Conservation (phyloP, 2,888 invertebrate genomes). For the Sarcophaga carnaria region DNA sequence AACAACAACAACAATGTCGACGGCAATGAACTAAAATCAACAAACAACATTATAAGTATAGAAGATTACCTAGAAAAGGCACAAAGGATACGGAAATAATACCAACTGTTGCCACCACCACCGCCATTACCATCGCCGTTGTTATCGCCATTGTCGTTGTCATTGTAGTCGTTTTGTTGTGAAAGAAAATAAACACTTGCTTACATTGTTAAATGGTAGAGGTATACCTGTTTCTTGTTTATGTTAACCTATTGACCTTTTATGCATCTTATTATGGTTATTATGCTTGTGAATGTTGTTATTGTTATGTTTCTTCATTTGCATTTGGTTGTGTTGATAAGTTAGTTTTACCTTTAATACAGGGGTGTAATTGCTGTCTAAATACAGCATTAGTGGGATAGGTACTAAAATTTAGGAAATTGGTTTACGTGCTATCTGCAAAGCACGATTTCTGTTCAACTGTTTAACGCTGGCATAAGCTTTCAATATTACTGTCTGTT, state of each 20-base stretch:
- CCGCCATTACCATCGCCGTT: background rate
- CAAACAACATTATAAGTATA: constrained; percentile 26
- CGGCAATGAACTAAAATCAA: constrained; percentile 23
- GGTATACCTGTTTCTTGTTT: constrained; percentile 29
- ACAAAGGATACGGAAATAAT: background rate
- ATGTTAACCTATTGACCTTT: constrained; percentile 57
- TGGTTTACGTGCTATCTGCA: no score
- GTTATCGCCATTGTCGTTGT: background rate
- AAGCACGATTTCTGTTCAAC: no score
- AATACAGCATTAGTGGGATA: background rate
- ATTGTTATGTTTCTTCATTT: constrained; percentile 14
- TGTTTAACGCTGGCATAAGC: no score
- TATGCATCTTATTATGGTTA: constrained; percentile 25
- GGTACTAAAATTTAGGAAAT: no score
- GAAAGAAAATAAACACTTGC: constrained; percentile 15
- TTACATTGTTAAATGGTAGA: background rate
- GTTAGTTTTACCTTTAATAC: constrained; percentile 24
- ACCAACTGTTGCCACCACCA: constrained; percentile 13
- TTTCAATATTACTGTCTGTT: no score
- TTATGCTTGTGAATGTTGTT: constrained; percentile 1
- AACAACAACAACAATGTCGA: constrained; percentile 9
- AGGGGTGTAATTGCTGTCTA: constrained; percentile 22
- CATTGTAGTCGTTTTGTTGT: background rate
- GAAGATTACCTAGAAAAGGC: background rate
- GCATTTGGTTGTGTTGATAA: constrained; percentile 41